These are phyloP conservation scores for Dipodomys merriami DNA, from an alignment of 2,113 vertebrate genomes.

Conservation along the genomic window DNA sequence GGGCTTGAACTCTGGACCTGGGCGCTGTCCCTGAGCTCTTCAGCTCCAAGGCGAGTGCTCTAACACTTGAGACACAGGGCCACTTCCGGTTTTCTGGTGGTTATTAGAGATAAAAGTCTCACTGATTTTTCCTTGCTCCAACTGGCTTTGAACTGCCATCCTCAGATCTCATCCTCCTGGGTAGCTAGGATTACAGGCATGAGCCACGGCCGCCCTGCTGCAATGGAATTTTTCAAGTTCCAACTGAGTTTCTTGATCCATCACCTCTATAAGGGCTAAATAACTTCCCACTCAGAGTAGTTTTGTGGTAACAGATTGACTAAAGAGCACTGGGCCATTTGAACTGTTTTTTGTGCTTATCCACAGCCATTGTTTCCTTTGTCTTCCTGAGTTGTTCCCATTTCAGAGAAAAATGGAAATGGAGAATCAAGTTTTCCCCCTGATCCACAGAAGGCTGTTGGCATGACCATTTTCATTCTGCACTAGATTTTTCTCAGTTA, in stretches of 20 bases:
- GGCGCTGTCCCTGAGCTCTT: no score
- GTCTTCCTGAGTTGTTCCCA: constrained; percentile 1
- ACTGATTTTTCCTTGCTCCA: no score
- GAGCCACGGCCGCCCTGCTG: background rate
- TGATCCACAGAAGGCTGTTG: constrained; percentile 23
- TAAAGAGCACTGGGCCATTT: background rate
- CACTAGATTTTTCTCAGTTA: background rate
- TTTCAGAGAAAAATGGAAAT: constrained; percentile 57
- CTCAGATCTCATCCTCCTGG: no score
- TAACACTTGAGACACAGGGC: no score
- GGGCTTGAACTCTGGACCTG: no score
- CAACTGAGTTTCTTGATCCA: background rate
- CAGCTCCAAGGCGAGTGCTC: no score
- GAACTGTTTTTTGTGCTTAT: constrained; percentile 20
- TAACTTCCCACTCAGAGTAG: background rate
- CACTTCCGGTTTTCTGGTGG: no score
- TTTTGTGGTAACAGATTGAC: background rate
- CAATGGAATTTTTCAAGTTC: constrained; percentile 21
- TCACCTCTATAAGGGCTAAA: background rate
- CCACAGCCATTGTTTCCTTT: constrained; percentile 18
- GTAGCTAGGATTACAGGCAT: no score
- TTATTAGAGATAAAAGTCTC: no score
- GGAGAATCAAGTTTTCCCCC: background rate
- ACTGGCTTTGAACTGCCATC: no score
- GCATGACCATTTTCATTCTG: constrained; percentile 5